phyloP scores from a whole-genome alignment of 2,797 vertebrate species.

The Brachyrhaphis roseni region DNA sequence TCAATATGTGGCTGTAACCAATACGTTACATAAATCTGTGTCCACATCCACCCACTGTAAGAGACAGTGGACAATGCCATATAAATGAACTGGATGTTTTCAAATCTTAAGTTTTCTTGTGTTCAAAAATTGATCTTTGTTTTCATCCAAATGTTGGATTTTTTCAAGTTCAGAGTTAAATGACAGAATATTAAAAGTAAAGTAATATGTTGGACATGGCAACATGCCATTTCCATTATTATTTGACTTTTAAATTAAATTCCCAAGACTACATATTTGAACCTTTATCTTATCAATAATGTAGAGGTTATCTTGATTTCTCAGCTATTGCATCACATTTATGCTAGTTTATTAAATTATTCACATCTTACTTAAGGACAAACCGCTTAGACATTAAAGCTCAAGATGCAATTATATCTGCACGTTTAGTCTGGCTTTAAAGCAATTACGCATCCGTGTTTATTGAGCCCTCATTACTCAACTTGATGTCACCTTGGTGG shows the following conservation, averaged over 20 bases:
- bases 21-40: not conserved
- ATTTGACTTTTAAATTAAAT: not conserved
- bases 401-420: slow-evolving; percentile 36
- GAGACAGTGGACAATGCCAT: not conserved
- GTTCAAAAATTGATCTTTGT: not conserved
- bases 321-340: not conserved
- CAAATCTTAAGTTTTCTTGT: not conserved
- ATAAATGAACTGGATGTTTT: not conserved
- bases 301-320: not conserved
- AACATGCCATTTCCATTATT: not conserved
- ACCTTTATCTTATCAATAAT: not conserved
- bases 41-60: not conserved
- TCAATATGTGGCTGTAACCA: slow-evolving; percentile 38
- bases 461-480: slow-evolving; percentile 23
- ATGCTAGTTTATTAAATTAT: slow-evolving; percentile 11
- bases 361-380: slow-evolving; percentile 12
- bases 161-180: not conserved
- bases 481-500: slow-evolving; percentile 26
- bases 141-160: not conserved
- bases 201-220: not conserved
- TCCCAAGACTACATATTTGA: slow-evolving; percentile 10
- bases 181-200: not conserved
- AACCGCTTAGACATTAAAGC: slow-evolving; percentile 10
- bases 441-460: slow-evolving; percentile 36
- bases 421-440: slow-evolving; percentile 43